Conservation (phyloP, 2,113 vertebrate species). For the Aegypius monachus region DNA sequence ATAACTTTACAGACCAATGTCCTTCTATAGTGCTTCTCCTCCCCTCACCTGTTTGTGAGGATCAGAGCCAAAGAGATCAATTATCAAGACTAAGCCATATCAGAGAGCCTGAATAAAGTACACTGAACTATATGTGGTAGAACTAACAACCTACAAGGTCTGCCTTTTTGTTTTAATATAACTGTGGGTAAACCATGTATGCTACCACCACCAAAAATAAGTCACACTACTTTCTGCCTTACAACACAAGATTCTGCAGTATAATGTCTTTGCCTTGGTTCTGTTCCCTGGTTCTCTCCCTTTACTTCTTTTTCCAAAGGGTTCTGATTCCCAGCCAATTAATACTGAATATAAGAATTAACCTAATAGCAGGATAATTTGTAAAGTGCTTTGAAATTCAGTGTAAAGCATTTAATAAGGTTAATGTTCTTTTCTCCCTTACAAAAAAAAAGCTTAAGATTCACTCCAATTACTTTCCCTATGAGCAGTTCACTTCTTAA, state of each 20-base stretch:
- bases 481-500: not conserved
- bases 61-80: not conserved
- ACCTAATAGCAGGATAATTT: not conserved
- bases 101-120: not conserved
- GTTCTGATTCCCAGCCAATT: not conserved
- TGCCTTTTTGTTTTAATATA: not conserved
- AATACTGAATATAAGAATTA: constrained; percentile 25
- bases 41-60: not conserved
- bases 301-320: not conserved
- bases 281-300: not conserved
- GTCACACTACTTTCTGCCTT: not conserved
- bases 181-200: not conserved
- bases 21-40: not conserved
- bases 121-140: not conserved
- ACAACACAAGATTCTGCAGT: not conserved
- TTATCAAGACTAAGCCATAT: not conserved
- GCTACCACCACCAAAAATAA: not conserved
- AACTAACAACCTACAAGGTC: not conserved
- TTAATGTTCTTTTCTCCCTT: not conserved
- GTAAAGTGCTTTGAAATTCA: constrained; percentile 10
- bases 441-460: not conserved
- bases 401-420: not conserved
- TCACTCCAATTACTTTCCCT: not conserved
- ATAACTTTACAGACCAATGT: not conserved
- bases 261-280: not conserved